Conservation (phyloP, 2,797 vertebrate genomes). For the Perdix hodgsoniae region DNA sequence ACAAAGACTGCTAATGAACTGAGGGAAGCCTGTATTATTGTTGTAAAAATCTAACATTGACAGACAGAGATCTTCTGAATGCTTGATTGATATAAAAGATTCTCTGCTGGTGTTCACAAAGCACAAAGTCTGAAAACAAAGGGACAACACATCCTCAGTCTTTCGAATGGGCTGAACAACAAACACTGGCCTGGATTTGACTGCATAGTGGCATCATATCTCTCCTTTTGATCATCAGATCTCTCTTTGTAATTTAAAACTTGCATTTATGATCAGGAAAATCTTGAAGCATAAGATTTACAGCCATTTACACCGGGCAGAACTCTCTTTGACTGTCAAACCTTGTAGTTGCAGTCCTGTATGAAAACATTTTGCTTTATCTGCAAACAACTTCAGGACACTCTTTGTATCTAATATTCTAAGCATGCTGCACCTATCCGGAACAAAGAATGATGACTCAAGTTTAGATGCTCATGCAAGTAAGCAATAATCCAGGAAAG, state of each 20-base stretch:
- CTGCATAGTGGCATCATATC: neutral
- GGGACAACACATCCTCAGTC: neutral
- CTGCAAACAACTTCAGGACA: neutral
- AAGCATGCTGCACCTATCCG: neutral
- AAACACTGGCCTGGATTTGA: neutral
- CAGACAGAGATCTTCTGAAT: neutral
- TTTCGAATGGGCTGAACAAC: neutral
- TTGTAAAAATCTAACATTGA: neutral
- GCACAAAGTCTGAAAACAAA: neutral
- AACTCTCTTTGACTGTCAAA: neutral
- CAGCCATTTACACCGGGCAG: neutral
- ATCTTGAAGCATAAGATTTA: neutral
- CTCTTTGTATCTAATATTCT: neutral
- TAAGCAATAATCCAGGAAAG: neutral
- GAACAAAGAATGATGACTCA: neutral
- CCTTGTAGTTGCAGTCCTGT: neutral
- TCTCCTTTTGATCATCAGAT: neutral
- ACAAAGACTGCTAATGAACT: fast-evolving
- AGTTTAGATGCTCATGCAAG: neutral
- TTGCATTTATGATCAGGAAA: neutral
- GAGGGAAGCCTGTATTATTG: neutral
- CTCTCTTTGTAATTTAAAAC: neutral
- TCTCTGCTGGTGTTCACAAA: neutral
- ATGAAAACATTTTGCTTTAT: neutral
- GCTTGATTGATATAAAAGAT: neutral